Conservation (phyloP, 2,888 invertebrate genomes). For the Hyles lineata region DNA sequence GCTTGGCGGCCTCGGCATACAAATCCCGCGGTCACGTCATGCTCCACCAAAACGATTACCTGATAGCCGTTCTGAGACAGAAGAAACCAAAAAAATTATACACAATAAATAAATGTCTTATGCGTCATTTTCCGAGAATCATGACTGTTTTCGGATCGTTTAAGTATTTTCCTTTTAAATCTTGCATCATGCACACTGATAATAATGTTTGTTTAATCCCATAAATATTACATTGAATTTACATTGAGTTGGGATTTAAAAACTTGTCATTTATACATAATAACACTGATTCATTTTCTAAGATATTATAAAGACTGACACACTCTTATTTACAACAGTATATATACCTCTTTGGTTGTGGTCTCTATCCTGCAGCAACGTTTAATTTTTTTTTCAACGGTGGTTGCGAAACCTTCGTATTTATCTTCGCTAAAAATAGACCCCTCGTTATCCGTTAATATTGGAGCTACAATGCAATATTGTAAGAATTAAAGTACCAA, state of each 20-base stretch:
- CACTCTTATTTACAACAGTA: no score
- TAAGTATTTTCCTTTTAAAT: not conserved
- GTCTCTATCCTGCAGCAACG: no score
- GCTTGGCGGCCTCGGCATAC: slow-evolving; percentile 69
- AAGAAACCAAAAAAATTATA: not conserved
- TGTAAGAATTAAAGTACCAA: no score
- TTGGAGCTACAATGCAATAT: no score
- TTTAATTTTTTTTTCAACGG: no score
- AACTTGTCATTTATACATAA: no score
- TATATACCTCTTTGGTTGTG: no score
- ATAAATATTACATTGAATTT: not conserved
- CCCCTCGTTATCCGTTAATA: no score
- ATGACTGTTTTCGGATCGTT: not conserved
- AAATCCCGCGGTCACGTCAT: slow-evolving; percentile 55
- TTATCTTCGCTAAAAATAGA: no score
- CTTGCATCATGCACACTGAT: not conserved
- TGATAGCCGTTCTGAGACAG: slow-evolving; percentile 57
- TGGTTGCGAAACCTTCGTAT: no score
- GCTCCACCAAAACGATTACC: slow-evolving; percentile 64
- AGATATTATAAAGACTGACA: no score
- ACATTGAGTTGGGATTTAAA: not conserved
- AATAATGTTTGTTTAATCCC: not conserved
- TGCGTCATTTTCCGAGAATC: not conserved
- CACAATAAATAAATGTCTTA: slow-evolving; percentile 13
- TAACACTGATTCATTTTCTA: no score